Evolutionary conservation across 2,888 invertebrate species (phyloP).

Genomic region (Crossocerus cetratus): DNA sequence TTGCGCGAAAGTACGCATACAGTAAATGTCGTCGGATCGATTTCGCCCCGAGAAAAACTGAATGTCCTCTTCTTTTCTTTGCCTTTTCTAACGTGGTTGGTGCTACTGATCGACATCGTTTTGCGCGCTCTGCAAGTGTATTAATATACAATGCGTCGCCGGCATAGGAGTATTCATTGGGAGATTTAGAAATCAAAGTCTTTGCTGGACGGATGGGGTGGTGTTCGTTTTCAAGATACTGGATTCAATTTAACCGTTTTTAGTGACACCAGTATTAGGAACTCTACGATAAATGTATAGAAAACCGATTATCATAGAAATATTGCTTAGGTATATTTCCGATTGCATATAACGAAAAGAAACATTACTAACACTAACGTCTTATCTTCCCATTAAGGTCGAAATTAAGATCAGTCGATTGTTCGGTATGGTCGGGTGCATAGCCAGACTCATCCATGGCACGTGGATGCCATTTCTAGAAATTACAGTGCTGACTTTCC

Average conservation of each 20-base stretch:
- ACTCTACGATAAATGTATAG: conserved; percentile 28
- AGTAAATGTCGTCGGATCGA: background rate
- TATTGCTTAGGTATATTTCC: conserved; percentile 32
- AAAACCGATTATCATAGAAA: conserved; percentile 23
- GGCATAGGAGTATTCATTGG: conserved; percentile 9
- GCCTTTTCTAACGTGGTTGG: conserved; percentile 33
- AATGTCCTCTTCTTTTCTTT: background rate
- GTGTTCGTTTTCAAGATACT: conserved; percentile 10
- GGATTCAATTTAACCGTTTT: conserved; percentile 19
- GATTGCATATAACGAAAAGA: conserved; percentile 25
- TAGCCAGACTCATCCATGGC: background rate
- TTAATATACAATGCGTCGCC: background rate
- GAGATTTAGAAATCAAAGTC: conserved; percentile 4
- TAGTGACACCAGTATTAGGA: conserved; percentile 40
- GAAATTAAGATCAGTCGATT: conserved; percentile 1
- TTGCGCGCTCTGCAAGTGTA: conserved; percentile 11
- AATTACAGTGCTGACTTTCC: conserved; percentile 6
- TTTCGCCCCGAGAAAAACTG: background rate
- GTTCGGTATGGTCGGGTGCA: background rate
- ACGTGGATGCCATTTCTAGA: background rate
- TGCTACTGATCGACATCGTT: conserved; percentile 40
- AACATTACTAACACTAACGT: conserved; percentile 12
- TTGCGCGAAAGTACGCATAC: background rate
- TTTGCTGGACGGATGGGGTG: conserved; percentile 4
- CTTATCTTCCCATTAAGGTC: conserved; percentile 4